A percentile compares a stretch with the other conserved stretches of the same genome.
Conservation (phyloP, 2,797 vertebrate genomes). For the Myotis daubentonii region DNA sequence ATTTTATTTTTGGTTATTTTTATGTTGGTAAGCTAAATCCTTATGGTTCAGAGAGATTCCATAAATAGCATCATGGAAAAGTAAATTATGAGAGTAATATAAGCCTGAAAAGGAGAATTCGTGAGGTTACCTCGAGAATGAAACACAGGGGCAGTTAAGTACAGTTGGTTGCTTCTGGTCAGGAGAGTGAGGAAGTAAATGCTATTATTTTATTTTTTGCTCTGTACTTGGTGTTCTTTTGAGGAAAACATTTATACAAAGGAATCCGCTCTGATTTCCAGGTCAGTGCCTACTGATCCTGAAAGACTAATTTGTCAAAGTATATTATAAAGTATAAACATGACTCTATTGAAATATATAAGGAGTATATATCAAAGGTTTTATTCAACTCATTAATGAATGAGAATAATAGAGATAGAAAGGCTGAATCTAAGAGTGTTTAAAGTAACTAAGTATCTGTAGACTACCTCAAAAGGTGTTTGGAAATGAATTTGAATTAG, state of each 20-base stretch:
- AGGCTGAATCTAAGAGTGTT: background rate
- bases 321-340: background rate
- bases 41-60: background rate
- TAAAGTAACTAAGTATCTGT: background rate
- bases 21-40: background rate
- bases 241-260: background rate
- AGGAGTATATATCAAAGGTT: background rate
- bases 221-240: background rate
- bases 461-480: background rate
- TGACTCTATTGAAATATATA: background rate
- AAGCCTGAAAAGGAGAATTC: background rate
- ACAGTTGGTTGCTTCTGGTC: background rate
- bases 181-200: background rate
- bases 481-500: constrained; percentile 16
- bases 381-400: background rate
- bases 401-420: background rate
- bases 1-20: background rate
- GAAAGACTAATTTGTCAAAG: background rate
- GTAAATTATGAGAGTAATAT: background rate
- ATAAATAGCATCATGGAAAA: background rate
- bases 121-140: background rate
- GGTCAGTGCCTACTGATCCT: background rate
- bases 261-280: background rate
- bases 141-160: background rate
- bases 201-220: background rate